phyloP scores from a whole-genome alignment of 2,113 vertebrate species.

The Corydoras maculifer region DNA sequence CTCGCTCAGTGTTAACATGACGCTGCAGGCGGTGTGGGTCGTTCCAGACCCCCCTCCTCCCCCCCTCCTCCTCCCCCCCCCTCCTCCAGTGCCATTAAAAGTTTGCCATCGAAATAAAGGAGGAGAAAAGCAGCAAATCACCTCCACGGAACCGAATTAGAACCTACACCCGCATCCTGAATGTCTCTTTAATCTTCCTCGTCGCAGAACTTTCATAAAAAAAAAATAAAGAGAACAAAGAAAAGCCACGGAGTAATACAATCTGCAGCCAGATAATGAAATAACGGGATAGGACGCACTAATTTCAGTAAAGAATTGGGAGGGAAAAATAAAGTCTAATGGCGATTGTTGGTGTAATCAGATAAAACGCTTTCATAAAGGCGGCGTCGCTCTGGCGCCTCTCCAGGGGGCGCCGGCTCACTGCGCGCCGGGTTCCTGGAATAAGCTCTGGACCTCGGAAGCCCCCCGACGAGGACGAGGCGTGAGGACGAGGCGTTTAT shows the following conservation, averaged over 20 bases:
- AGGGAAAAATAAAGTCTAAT: background rate
- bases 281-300: conserved; percentile 24
- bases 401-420: too few species aligned
- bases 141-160: conserved; percentile 30
- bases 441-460: too few species aligned
- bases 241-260: conserved; percentile 21
- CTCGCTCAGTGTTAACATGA: too few species aligned
- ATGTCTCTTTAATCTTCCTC: conserved; percentile 36
- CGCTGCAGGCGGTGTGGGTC: too few species aligned
- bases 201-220: conserved; percentile 23
- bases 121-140: conserved; percentile 32
- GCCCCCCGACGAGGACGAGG: too few species aligned
- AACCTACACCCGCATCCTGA: conserved; percentile 31
- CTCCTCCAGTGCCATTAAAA: background rate
- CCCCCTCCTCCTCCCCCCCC: too few species aligned
- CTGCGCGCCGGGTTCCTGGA: too few species aligned
- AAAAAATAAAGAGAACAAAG: background rate
- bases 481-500: too few species aligned
- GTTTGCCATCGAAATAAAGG: conserved; percentile 32
- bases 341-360: too few species aligned
- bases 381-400: too few species aligned
- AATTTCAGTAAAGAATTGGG: background rate
- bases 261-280: conserved; percentile 33
- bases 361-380: too few species aligned
- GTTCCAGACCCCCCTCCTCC: too few species aligned